Conservation (phyloP, 1,140 invertebrate species). For the Acarapis woodi region DNA sequence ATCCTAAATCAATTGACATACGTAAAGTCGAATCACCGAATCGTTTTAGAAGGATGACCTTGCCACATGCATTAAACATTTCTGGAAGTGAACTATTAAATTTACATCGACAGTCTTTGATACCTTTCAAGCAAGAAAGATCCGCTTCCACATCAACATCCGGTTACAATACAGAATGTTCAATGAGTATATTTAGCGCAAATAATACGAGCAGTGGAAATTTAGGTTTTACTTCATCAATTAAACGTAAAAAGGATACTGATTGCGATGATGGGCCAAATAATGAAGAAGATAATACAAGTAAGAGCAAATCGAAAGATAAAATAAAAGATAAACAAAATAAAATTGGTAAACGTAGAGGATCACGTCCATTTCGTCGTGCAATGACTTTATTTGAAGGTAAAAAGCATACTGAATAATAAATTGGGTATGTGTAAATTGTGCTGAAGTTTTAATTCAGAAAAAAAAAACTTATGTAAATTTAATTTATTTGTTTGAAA, state of each 20-base stretch:
- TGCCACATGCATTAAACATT: constrained; percentile 9
- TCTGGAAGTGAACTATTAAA: constrained; percentile 7
- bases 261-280: not conserved
- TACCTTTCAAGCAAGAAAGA: constrained; percentile 7
- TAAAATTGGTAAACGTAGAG: constrained; percentile 5
- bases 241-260: not conserved
- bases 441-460: too few species aligned
- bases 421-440: too few species aligned
- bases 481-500: too few species aligned
- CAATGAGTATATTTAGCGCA: not conserved
- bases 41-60: constrained; percentile 12
- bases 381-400: constrained; percentile 9
- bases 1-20: constrained; percentile 13
- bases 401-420: too few species aligned
- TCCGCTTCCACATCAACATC: constrained; percentile 1
- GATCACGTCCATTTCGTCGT: constrained; percentile 8
- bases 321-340: constrained; percentile 6
- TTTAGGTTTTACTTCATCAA: not conserved
- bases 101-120: constrained; percentile 3
- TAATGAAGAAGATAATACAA: not conserved
- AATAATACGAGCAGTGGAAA: not conserved
- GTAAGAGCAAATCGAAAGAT: not conserved
- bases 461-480: too few species aligned
- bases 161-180: not conserved
- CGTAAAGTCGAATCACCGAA: constrained; percentile 13